Percentiles rank a stretch among this genome's conserved stretches.
Evolutionary conservation across 2,797 vertebrate genomes (phyloP).

Genomic region (Scleropages formosus): DNA sequence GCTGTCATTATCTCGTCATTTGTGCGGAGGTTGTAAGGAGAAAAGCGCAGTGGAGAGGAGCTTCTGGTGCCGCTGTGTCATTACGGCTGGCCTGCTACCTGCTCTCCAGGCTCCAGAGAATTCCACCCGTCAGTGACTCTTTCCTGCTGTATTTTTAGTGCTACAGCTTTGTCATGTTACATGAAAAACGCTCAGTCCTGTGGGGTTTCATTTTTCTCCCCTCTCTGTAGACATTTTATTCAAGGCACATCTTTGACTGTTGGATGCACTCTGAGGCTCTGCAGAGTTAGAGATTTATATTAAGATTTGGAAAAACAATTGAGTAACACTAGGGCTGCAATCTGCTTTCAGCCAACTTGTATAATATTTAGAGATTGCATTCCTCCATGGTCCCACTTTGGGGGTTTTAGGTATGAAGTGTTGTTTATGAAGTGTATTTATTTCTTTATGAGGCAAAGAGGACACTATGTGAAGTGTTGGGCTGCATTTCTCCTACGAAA

Average conservation of each 20-base stretch:
- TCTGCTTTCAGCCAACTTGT: background rate
- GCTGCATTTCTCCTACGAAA: too few relatives aligned
- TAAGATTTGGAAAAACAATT: background rate
- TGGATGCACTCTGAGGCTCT: constrained; percentile 18
- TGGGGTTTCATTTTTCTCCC: background rate
- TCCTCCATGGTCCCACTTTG: background rate
- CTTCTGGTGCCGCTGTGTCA: constrained; percentile 43
- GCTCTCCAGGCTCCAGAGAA: constrained; percentile 28
- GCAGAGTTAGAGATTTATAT: background rate
- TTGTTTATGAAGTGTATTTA: too few relatives aligned
- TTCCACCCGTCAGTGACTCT: constrained; percentile 29
- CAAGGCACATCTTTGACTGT: constrained; percentile 2
- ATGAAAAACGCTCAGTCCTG: constrained; percentile 4
- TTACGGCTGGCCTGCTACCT: constrained; percentile 42
- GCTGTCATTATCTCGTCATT: constrained; percentile 56
- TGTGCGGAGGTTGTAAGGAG: constrained; percentile 54
- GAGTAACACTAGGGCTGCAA: background rate
- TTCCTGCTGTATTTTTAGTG: constrained; percentile 34
- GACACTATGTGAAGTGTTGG: too few relatives aligned
- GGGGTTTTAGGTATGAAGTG: background rate
- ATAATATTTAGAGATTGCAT: background rate
- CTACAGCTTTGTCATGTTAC: constrained; percentile 30
- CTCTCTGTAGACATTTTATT: background rate
- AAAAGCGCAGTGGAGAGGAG: too few relatives aligned
- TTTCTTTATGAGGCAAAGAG: too few relatives aligned